Base-by-base conservation (phyloP, 2,888 invertebrate genomes). In the Dolichomitus sp. region DNA sequence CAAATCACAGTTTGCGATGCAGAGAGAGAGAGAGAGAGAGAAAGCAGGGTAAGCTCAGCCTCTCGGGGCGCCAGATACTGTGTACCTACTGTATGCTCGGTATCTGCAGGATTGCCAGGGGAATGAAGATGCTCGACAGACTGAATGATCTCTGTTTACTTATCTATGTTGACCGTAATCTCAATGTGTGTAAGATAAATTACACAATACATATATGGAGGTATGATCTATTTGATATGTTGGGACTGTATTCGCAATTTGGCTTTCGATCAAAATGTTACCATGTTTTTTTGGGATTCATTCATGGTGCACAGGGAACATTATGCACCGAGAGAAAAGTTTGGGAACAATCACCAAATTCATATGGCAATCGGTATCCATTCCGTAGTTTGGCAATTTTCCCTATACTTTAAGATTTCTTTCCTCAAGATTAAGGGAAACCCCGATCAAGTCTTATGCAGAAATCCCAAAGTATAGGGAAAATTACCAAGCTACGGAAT, bases 1-100 rank as follows among this genome's bases (percentile, higher is more conserved):
- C 65, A 65, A 59, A 77, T 69, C 77, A 59, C 57, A 59, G 57
- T 33, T 59, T 59, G 57, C 57, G 57, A 59, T 59, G 33, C 57
- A n/a, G 69, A 69, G 69, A 45, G 54, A 23, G 1, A 23, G 23
- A n/a, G 69, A 69, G 69, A 23, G 1, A 23, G 23, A 23, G 23
- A 23, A 2, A n/a, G 37, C 42, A 19, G 69, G 61, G 45, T 69
- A 59, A 76, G 40, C 42, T 63, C 42, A 65, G 45, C 65, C 45
- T 42, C 65, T 45, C 65, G 65, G 45, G 65, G 45, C 45, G 45
- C 27, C 45, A n/a, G 65, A 65, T 37, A 45, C 65, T 45, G n/a
- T 65, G 45, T 45, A 65, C 14, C 45, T 30, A 33, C 45, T 37
- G 23, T 23, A 45, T 19, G 45, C n/a, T 27, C 23, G 45, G 23